Percentiles rank a stretch among this genome's conserved stretches.
These are phyloP conservation scores for Triplophysa bombifrons DNA, from an alignment of 2,797 vertebrate species.

Conservation along the genomic window DNA sequence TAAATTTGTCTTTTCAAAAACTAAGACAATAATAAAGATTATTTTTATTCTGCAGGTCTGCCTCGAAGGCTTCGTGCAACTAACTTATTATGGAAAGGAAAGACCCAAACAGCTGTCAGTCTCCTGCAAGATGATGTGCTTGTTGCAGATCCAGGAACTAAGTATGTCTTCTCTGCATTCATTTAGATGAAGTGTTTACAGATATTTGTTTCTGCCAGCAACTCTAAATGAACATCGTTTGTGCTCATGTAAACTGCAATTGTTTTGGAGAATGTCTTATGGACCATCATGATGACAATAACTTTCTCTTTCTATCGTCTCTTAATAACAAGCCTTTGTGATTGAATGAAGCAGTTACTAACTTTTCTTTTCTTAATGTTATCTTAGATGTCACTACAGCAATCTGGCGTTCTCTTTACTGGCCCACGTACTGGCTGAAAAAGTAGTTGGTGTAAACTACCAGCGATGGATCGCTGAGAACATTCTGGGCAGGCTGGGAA, in stretches of 20 bases:
- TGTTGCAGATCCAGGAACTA: slow-evolving; percentile 91
- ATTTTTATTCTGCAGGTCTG: slow-evolving; percentile 75
- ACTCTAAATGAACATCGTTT: neutral
- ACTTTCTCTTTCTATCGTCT: neutral
- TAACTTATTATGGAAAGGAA: slow-evolving; percentile 91
- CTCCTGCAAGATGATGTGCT: slow-evolving; percentile 90
- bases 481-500: slow-evolving; percentile 86
- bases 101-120: slow-evolving; percentile 84
- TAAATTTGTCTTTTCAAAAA: too few species aligned
- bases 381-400: slow-evolving; percentile 91
- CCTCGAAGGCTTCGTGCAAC: slow-evolving; percentile 89
- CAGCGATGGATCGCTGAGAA: slow-evolving; percentile 90
- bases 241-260: neutral
- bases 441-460: slow-evolving; percentile 80
- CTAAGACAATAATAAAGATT: neutral
- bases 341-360: neutral
- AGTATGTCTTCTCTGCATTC: slow-evolving; percentile 69
- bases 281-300: neutral
- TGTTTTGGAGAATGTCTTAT: neutral
- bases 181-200: neutral
- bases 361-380: neutral
- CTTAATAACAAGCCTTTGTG: neutral
- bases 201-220: neutral
- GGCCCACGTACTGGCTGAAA: slow-evolving; percentile 87
- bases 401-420: slow-evolving; percentile 92